Percentiles rank a stretch among this genome's conserved stretches.
These are phyloP conservation scores for Gonatopus flavifemur DNA, from an alignment of 1,140 invertebrate species.

Conservation along the genomic window DNA sequence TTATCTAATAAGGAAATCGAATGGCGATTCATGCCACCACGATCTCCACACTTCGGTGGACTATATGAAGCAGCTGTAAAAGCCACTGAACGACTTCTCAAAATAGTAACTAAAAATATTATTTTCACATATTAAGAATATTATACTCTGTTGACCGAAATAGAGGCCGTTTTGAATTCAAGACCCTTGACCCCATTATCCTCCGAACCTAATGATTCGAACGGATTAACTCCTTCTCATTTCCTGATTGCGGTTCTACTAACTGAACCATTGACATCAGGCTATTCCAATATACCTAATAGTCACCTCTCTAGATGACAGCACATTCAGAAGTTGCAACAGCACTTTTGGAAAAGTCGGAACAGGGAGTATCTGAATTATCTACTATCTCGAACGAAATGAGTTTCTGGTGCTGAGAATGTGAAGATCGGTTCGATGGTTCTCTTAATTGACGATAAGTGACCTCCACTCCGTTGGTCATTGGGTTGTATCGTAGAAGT, in stretches of 20 bases:
- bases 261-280: slow-evolving; percentile 9
- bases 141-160: slow-evolving; percentile 9
- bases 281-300: slow-evolving; percentile 5
- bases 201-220: slow-evolving; percentile 6
- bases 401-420: slow-evolving; percentile 5
- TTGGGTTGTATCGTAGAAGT: background rate
- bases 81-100: slow-evolving; percentile 30
- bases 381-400: background rate
- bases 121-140: slow-evolving; percentile 17
- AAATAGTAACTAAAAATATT: slow-evolving; percentile 9
- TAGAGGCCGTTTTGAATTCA: slow-evolving; percentile 6
- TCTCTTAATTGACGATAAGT: background rate
- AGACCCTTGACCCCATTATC: background rate
- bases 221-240: slow-evolving; percentile 19
- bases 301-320: slow-evolving; percentile 23
- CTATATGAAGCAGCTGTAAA: slow-evolving; percentile 30
- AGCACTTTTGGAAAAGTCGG: slow-evolving; percentile 24
- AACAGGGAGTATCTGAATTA: slow-evolving; percentile 19
- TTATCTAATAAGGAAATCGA: slow-evolving; percentile 1
- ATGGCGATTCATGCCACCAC: slow-evolving; percentile 8
- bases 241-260: slow-evolving; percentile 30
- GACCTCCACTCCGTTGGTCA: background rate
- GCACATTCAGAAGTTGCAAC: slow-evolving; percentile 6
- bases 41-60: slow-evolving; percentile 12
- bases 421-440: background rate